Evolutionary conservation across 2,113 vertebrate species (phyloP).

Genomic region (Pristiophorus japonicus): DNA sequence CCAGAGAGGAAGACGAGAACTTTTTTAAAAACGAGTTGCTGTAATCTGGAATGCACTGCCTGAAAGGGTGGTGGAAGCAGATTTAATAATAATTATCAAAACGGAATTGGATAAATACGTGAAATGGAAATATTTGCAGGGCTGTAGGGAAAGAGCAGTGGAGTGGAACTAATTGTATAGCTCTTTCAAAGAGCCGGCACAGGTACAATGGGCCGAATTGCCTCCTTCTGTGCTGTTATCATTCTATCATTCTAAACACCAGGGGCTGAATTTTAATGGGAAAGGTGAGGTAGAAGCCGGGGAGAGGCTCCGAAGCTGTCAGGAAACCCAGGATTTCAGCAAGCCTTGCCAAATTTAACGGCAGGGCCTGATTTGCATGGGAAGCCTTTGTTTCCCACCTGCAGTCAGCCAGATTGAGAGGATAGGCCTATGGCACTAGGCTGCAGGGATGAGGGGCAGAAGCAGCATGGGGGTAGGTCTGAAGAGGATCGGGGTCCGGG

Average conservation of each 20-base stretch:
- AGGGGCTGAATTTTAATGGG: too few relatives aligned
- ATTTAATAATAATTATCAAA: neutral
- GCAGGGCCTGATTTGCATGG: too few relatives aligned
- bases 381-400: too few relatives aligned
- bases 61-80: neutral
- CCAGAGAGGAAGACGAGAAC: neutral
- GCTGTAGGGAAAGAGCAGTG: neutral
- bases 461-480: too few relatives aligned
- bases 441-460: too few relatives aligned
- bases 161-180: neutral
- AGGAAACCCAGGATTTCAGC: too few relatives aligned
- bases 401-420: too few relatives aligned
- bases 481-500: too few relatives aligned
- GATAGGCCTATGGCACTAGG: too few relatives aligned
- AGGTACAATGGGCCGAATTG: neutral
- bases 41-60: neutral
- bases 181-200: neutral
- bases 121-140: neutral
- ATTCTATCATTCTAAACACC: neutral
- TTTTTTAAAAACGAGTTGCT: neutral
- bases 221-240: neutral
- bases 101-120: neutral
- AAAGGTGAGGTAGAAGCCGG: too few relatives aligned
- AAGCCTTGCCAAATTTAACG: too few relatives aligned
- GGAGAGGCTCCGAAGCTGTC: too few relatives aligned